These are phyloP conservation scores for Carcinoscorpius rotundicauda DNA, from an alignment of 1,140 invertebrate genomes.

Conservation along the genomic window DNA sequence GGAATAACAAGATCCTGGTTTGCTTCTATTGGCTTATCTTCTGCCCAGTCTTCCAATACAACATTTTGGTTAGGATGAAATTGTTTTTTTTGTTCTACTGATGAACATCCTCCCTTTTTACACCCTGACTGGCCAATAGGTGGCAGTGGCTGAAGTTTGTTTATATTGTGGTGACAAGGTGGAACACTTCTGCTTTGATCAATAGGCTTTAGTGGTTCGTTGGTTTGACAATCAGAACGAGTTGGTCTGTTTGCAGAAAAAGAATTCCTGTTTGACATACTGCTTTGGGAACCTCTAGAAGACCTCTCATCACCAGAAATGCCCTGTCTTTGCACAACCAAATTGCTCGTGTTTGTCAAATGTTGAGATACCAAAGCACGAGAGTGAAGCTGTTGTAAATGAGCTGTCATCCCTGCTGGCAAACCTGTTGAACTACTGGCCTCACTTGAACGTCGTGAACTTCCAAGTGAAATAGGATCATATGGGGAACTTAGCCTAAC, in stretches of 20 bases:
- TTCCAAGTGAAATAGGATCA: conserved; percentile 79
- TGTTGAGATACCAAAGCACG: conserved; percentile 31
- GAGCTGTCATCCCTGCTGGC: conserved; percentile 39
- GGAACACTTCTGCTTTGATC: not conserved
- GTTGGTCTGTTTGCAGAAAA: not conserved
- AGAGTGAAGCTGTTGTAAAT: conserved; percentile 34
- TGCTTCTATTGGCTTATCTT: conserved; percentile 78
- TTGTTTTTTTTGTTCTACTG: conserved; percentile 27
- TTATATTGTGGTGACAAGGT: not conserved
- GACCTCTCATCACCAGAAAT: conserved; percentile 13
- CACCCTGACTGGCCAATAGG: not conserved
- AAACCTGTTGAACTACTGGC: conserved; percentile 19
- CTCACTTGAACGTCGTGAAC: conserved; percentile 58
- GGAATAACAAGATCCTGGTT: conserved; percentile 68
- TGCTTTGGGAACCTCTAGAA: not conserved
- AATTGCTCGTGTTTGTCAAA: conserved; percentile 43
- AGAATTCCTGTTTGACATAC: not conserved
- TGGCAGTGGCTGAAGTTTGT: not conserved
- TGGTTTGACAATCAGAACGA: not conserved
- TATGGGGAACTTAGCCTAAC: not conserved
- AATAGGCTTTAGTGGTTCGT: not conserved
- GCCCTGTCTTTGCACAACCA: conserved; percentile 39
- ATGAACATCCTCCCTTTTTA: not conserved
- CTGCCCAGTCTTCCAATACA: conserved; percentile 63
- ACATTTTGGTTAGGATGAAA: conserved; percentile 71